phyloP scores from a whole-genome alignment of 2,797 vertebrate species.

The Cynopterus sphinx region DNA sequence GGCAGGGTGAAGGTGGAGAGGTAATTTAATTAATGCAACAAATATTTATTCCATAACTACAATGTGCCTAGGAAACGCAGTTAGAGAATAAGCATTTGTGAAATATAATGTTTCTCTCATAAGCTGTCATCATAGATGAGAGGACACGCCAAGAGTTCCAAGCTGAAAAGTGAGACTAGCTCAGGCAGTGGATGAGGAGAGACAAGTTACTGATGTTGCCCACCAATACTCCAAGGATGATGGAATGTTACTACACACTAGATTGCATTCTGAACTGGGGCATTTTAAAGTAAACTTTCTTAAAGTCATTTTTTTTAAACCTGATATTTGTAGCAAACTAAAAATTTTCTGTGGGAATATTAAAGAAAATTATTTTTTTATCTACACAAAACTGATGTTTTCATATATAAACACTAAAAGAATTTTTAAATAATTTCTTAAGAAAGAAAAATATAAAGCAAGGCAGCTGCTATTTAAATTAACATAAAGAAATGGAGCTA shows the following conservation, averaged over 20 bases:
- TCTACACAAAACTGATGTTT: background rate
- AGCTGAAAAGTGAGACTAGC: background rate
- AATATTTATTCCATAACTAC: background rate
- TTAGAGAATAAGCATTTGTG: background rate
- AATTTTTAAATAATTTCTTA: background rate
- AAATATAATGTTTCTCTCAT: background rate
- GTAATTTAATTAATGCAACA: background rate
- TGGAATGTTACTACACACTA: background rate
- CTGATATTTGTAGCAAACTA: background rate
- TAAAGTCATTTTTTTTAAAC: background rate
- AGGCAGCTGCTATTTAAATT: background rate
- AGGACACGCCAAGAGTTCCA: background rate
- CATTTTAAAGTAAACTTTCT: background rate
- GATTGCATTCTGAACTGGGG: background rate
- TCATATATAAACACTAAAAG: background rate
- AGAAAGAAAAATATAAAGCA: background rate
- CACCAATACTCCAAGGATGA: fast-evolving
- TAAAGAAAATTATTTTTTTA: background rate
- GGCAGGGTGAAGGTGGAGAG: background rate
- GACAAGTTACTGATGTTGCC: too few species aligned
- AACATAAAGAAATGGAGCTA: constrained; percentile 19
- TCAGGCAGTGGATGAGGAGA: background rate
- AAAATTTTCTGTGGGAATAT: background rate
- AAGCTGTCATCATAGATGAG: background rate
- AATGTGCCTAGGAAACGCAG: background rate